phyloP scores from a whole-genome alignment of 2,797 vertebrate genomes.

The Paratrypauchen microcephalus region DNA sequence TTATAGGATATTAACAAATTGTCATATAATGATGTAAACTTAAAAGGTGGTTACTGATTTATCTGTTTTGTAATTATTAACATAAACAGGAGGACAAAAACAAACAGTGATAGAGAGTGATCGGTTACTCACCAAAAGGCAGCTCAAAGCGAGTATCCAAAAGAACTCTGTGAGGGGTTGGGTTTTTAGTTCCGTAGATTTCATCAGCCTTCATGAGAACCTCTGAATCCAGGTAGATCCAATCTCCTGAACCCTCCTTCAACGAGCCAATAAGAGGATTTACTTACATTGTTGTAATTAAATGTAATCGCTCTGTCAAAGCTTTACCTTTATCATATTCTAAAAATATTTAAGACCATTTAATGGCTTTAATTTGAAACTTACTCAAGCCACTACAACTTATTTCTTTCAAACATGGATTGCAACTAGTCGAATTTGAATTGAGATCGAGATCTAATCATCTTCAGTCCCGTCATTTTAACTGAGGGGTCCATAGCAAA shows the following conservation, averaged over 20 bases:
- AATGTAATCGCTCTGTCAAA: too few species aligned
- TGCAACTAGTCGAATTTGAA: too few species aligned
- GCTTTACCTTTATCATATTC: too few species aligned
- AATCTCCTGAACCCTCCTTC: constrained; percentile 94
- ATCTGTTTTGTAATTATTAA: background rate
- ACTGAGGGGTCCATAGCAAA: too few species aligned
- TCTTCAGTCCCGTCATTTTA: too few species aligned
- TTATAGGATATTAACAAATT: background rate
- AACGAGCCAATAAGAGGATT: constrained; percentile 1
- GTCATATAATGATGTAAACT: background rate
- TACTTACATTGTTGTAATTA: background rate
- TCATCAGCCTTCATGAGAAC: constrained; percentile 95
- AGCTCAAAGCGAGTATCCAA: constrained; percentile 95
- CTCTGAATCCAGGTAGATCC: constrained; percentile 89
- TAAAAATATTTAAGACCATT: background rate
- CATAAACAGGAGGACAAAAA: background rate
- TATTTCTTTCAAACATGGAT: background rate
- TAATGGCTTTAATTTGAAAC: background rate
- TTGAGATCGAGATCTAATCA: too few species aligned
- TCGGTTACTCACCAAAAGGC: constrained; percentile 87
- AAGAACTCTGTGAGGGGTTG: constrained; percentile 89
- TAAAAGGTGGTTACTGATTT: too few species aligned
- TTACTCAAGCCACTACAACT: background rate
- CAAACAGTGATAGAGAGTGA: background rate
- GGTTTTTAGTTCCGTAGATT: constrained; percentile 95